Base-by-base conservation (phyloP, 2,888 invertebrate genomes). In the Hydropsyche betteni region DNA sequence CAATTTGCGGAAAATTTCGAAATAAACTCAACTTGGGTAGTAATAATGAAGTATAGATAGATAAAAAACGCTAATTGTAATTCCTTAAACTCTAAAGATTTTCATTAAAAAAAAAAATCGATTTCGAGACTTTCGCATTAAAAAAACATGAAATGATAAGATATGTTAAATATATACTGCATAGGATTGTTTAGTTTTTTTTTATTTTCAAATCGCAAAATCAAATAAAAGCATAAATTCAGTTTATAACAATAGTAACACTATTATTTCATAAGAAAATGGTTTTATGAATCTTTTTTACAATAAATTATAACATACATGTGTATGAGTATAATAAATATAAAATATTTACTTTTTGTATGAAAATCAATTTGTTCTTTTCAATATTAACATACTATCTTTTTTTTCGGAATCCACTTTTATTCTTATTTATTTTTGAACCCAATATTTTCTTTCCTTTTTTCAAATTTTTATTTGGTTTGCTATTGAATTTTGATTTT, bases 331-430 rank as follows among this genome's bases (percentile, higher is more conserved):
- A 10, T 53, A 53, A 53, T 53, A 53, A 10, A 14, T 53, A 53
- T 53, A 53, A 14, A 14, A 10, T 53, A 53, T 12, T 14, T 14
- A n/a, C 2, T 53, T 53, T 14, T 6, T 16, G 14, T 53, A 10
- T 4, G 7, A 5, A 53, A 53, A 53, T 10, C 6, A 53, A 53
- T 53, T 14, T 14, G 12, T 16, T 5, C 24, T 24, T 24, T 24
- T 24, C 2, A 24, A 14, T 6, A 10, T 14, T 10, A 5, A 64
- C 24, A 33, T 36, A 69, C 72, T 53, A 75, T 69, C 76, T 70
- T 38, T 76, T 77, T 51, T 61, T 50, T 68, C 76, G 76, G 51
- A 78, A 78, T 33, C 74, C 76, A 33, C 55, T 74, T 44, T 68
- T 69, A 10, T 33, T 24, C 50, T 78, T 75, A 36, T 64, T 74